These are phyloP conservation scores for Nipponia nippon DNA, from an alignment of 2,113 vertebrate genomes.

Conservation along the genomic window DNA sequence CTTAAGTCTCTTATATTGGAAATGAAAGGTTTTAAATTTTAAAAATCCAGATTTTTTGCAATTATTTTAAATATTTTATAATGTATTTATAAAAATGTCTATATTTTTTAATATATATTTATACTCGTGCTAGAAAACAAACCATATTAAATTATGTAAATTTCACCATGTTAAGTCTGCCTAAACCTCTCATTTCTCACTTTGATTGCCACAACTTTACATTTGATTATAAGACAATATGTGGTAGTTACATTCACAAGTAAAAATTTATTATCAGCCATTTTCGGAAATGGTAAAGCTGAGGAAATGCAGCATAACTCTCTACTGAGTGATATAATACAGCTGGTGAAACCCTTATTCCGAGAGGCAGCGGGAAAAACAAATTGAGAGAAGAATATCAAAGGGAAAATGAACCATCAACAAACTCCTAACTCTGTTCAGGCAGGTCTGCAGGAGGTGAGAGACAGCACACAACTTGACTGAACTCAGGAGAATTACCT, in stretches of 20 bases:
- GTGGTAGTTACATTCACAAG: not conserved
- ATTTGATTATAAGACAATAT: not conserved
- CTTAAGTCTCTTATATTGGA: not conserved
- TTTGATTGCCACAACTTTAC: not conserved
- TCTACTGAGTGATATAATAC: not conserved
- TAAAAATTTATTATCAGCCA: not conserved
- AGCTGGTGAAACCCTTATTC: not conserved
- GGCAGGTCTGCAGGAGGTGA: not conserved
- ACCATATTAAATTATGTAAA: not conserved
- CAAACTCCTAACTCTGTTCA: not conserved
- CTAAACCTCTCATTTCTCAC: not conserved
- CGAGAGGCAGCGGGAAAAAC: not conserved
- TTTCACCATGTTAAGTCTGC: not conserved
- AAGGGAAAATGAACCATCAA: not conserved
- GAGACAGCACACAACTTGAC: too few relatives aligned
- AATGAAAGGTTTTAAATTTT: not conserved
- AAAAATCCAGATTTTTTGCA: not conserved
- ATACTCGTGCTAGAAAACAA: not conserved
- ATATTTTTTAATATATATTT: not conserved
- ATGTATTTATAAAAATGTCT: not conserved
- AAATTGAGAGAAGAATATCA: not conserved
- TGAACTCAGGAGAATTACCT: not conserved
- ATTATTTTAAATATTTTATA: not conserved
- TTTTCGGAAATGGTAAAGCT: not conserved
- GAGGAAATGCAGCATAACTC: not conserved